Evolutionary conservation across 1,140 invertebrate species (phyloP), one percentile per base, ranked within the genome.

Genomic region (Venturia canescens): DNA sequence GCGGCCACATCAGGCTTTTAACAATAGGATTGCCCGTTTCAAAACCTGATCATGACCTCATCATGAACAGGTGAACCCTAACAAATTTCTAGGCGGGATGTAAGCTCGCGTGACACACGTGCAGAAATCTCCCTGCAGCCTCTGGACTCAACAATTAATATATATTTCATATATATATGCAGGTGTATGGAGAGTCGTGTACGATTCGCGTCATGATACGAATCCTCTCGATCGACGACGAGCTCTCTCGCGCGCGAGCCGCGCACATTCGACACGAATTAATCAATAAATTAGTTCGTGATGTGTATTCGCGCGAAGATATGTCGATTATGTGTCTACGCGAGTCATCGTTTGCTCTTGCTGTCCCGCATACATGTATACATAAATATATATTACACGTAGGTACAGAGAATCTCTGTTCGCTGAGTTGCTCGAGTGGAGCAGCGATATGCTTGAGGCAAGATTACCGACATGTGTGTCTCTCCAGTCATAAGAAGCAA

Each of bases 261-360:
- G 34, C 67, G 15, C 50, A 74, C 71, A 48, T 74, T 48, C 48
- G 48, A 53, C 26, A 26, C 71, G 71, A 74, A 74, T 74, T 74
- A 74, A 74, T 74, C 71, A 74, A 74, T 74, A 74, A 74, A 74
- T 74, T 74, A 74, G 71, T 57, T 21, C 48, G 21, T 48, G 48
- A 74, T 53, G 71, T 74, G 44, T 57, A 74, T 74, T 74, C 71
- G 71, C 71, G 71, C 31, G 71, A 74, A 74, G 71, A 74, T 74
- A 53, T 74, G 71, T 74, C 48, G 71, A 74, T 48, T 48, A 27
- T 48, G 48, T 74, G 67, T 70, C 31, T n/a, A 34, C 26, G 53
- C 53, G 21, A 57, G 53, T 57, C 53, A 70, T 34, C 67, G 31
- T 31, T 31, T 15, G 27, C 29, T 70, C 29, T 70, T n/a, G 7